Evolutionary conservation across 2,797 vertebrate genomes (phyloP), one percentile per base, ranked within the genome.

Genomic region (Anguilla marmorata): DNA sequence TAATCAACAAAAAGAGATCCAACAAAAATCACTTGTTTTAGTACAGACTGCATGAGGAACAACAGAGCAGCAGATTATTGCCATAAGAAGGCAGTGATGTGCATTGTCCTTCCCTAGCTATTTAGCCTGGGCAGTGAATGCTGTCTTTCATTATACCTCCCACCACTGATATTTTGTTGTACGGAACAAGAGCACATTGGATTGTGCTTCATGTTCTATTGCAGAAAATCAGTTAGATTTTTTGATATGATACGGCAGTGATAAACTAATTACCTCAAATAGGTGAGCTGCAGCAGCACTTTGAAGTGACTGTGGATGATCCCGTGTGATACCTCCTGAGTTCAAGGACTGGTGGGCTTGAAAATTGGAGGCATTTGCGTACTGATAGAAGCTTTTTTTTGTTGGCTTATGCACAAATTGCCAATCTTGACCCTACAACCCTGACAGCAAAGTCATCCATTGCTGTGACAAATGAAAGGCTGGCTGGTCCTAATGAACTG

Each of bases 341-440:
- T 95, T 95, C 95, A 95, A 96, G 95, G 94, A 92, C 93, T 91
- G 84, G 72, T 16, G 27, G 69, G 90, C 90, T 90, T 86, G 91
- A 91, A 93, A 94, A 93, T 93, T 58, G 90, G 69, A 93, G 90
- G 94, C 92, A 93, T 94, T 94, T 93, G 91, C 92, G 90, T 91
- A 88, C 88, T 93, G 91, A 93, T 91, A 94, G 92, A 94, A 94
- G 92, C 91, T 91, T 91, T 93, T 92, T 91, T 87, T 93, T 86
- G 92, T 92, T 88, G 91, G 92, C 90, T 93, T 91, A 91, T 93
- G 90, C 88, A 92, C 93, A 94, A 89, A 94, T 92, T 93, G 93
- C 91, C 89, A 89, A 91, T 90, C 30, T 86, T 93, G 91, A 94
- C 92, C 92, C 69, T 93, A 92, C 94, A 90, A 91, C 93, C 93